Evolutionary conservation across 30 jellyfish, hydroid and myxozoan species (phyloP), one percentile per base, ranked within the genome.

Genomic region (Chrysaora quinquecirrha): DNA sequence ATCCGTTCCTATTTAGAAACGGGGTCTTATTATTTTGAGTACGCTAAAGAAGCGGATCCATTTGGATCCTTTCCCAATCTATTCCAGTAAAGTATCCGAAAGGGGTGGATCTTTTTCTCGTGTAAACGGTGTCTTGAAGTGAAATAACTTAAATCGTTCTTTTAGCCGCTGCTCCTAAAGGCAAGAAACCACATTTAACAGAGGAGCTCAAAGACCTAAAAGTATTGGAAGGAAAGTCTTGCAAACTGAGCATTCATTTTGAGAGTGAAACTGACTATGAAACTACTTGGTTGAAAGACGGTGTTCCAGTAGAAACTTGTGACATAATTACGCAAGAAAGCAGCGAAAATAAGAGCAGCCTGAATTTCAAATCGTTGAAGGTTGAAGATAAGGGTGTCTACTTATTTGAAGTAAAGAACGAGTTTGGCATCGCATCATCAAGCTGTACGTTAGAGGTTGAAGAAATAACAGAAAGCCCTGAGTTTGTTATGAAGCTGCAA

Each of bases 271-370:
- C 64, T 3, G 87, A 83, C 1, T 83, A 85, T 71, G 35, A 70
- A 30, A 82, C 84, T 22, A 10, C 33, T 2, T 90, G 97, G 97
- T 30, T 50, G 20, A 90, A 84, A 72, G 84, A 90, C 64, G 97
- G 67, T 1, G 78, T 64, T 10, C 48, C 79, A 28, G 54, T 90
- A 25, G 60, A 11, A 1, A 31, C 71, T 12, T 19, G 35, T 1
- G 87, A 78, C 18, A 0, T 70, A 18, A 22, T 16, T 33, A 20
- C 50, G 61, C 66, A 64, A 32, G 80, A 47, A 33, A 22, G 60
- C 35, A 72, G 35, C 64, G 76, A 75, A 1, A 65, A 49, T 1
- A 32, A 64, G 21, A 43, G 86, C 61, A 46, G 46, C 19, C 76
- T 83, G 0, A n/a, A 30, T 12, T n/a, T 90, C 27, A 76, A 84